Conservation (phyloP, 2,797 vertebrate species). For the Miichthys miiuy region DNA sequence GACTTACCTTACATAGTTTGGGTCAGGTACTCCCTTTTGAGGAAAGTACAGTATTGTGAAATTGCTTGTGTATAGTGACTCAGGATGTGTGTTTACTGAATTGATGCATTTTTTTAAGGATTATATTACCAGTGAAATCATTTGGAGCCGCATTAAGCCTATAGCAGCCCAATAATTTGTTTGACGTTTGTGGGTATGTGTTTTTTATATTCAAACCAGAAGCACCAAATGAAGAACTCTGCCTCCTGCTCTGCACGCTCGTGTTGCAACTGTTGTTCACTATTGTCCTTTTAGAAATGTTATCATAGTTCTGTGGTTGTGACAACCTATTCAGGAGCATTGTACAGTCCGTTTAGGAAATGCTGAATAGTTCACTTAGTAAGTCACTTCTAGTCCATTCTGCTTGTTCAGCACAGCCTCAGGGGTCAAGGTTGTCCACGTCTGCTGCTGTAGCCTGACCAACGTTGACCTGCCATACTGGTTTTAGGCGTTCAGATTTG, state of each 20-base stretch:
- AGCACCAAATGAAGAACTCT: not conserved
- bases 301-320: slow-evolving; percentile 46
- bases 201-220: slow-evolving; percentile 20
- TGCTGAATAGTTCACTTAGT: slow-evolving; percentile 62
- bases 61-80: not conserved
- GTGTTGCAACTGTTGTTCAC: slow-evolving; percentile 39
- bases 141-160: not conserved
- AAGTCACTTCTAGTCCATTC: slow-evolving; percentile 77
- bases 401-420: slow-evolving; percentile 68
- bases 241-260: slow-evolving; percentile 29
- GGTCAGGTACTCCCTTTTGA: not conserved
- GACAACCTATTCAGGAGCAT: slow-evolving; percentile 60
- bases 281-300: slow-evolving; percentile 56
- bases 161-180: not conserved
- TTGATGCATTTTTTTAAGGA: not conserved
- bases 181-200: not conserved
- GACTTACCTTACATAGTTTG: not conserved
- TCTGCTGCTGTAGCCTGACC: slow-evolving; percentile 30
- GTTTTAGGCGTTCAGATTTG: slow-evolving; percentile 1
- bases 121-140: not conserved
- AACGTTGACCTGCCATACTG: not conserved
- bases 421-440: slow-evolving; percentile 46
- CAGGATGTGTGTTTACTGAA: not conserved
- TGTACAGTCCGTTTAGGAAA: slow-evolving; percentile 54
- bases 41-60: not conserved